Evolutionary conservation across 2,113 vertebrate genomes (phyloP).

Genomic region (Procapra przewalskii): DNA sequence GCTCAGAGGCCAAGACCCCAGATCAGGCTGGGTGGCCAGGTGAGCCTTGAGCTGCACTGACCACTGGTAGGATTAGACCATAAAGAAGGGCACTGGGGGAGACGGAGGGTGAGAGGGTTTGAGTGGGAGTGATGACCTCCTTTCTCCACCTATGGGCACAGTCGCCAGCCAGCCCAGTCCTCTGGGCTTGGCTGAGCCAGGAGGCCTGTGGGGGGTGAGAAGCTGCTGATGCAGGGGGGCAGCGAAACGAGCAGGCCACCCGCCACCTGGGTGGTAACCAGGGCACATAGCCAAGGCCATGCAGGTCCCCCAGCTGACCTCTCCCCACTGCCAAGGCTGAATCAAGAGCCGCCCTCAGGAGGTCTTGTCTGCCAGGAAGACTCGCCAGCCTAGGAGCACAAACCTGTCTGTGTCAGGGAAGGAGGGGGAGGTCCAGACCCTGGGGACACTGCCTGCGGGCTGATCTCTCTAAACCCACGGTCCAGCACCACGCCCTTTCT

Average conservation of each 20-base stretch:
- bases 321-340: slow-evolving; percentile 64
- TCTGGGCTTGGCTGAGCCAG: not conserved
- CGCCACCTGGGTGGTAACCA: slow-evolving; percentile 26
- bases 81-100: not conserved
- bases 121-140: fast-evolving
- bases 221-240: not conserved
- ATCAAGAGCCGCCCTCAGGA: not conserved
- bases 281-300: not conserved
- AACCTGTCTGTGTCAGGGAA: not conserved
- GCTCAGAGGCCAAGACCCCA: not conserved
- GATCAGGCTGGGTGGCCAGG: not conserved
- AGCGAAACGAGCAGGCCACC: not conserved
- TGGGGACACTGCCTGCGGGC: not conserved
- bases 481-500: not conserved
- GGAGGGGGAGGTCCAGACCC: not conserved
- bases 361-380: not conserved
- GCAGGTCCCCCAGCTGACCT: slow-evolving; percentile 42
- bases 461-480: not conserved
- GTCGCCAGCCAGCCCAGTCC: not conserved
- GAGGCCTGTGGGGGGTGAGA: not conserved
- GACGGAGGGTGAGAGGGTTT: not conserved
- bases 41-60: not conserved
- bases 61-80: not conserved
- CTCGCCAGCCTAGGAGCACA: not conserved
- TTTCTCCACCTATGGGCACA: not conserved